A percentile compares a stretch with the other conserved stretches of the same genome.
Evolutionary conservation across 1,140 invertebrate species (phyloP).

Genomic region (Nixonia krombeini): DNA sequence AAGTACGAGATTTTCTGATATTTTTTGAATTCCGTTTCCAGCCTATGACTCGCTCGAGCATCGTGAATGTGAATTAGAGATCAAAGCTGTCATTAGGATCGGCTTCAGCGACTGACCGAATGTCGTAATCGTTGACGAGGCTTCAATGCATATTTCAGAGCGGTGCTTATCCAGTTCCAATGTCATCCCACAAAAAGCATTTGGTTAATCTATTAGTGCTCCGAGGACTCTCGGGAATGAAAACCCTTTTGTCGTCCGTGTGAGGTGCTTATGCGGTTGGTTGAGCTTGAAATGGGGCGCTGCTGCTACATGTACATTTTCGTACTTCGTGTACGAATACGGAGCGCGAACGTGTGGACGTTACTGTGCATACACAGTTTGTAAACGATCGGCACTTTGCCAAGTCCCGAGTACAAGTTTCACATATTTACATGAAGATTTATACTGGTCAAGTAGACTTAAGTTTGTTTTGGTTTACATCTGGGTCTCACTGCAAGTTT

Average conservation of each 20-base stretch:
- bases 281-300: constrained; percentile 54
- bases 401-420: constrained; percentile 32
- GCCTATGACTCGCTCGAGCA: constrained; percentile 16
- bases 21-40: constrained; percentile 26
- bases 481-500: no score
- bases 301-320: constrained; percentile 11
- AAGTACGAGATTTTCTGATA: no score
- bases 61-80: constrained; percentile 35
- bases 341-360: constrained; percentile 9
- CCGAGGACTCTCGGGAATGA: constrained; percentile 56
- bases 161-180: constrained; percentile 35
- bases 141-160: constrained; percentile 54
- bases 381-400: constrained; percentile 38
- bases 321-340: constrained; percentile 3
- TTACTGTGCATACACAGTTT: constrained; percentile 10
- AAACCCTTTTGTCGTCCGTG: constrained; percentile 65
- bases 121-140: constrained; percentile 39
- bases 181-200: constrained; percentile 64
- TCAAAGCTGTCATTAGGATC: constrained; percentile 41
- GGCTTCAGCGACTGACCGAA: constrained; percentile 19
- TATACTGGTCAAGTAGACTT: constrained; percentile 17
- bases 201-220: constrained; percentile 65
- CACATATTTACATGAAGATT: constrained; percentile 38
- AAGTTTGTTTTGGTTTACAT: constrained; percentile 11
- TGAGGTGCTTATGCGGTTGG: constrained; percentile 63